Base-by-base conservation (phyloP, 1,140 invertebrate species). In the Drosophila subobscura region DNA sequence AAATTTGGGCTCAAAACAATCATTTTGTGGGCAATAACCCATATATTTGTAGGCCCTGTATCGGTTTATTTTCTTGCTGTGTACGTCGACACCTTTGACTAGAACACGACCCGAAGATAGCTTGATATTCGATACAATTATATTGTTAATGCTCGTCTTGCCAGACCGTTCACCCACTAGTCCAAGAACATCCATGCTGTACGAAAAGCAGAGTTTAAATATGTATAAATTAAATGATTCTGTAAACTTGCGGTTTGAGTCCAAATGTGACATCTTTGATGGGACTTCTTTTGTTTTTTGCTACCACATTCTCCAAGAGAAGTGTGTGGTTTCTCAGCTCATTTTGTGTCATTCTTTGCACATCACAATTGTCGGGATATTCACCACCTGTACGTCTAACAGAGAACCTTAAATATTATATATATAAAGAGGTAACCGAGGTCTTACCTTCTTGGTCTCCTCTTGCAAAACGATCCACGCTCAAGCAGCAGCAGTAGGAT, bases 111-210 rank as follows among this genome's bases (percentile, higher is more conserved):
- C 64, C 20, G 7, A 37, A 12, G 46, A 46, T 23, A 60, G 5
- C 2, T 16, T 3, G 4, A 29, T 49, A 7, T 60, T 10, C 2
- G 56, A 60, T n/a, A 45, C 29, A 45, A 52, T 66, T 23, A 37
- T 4, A 46, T 66, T 51, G 20, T 66, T 50, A 7, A 66, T 25
- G 6, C 20, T 12, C 6, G 64, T 66, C 46, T 66, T 66, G 20
- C 63, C 63, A 44, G 63, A 60, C 22, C 63, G 33, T 45, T 60
- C 56, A 3, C 63, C 55, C n/a, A 66, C 46, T 14, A 66, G 16
- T 3, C 63, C 56, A 8, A 66, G 7, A 14, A 59, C 47, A 51
- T 66, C 63, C 63, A 60, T 66, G 22, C 63, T 66, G n/a, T n/a
- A n/a, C n/a, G n/a, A 5, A 49, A 56, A 20, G 7, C 3, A 12